Base-by-base conservation (phyloP, 2,113 vertebrate genomes). In the Pteronura brasiliensis region DNA sequence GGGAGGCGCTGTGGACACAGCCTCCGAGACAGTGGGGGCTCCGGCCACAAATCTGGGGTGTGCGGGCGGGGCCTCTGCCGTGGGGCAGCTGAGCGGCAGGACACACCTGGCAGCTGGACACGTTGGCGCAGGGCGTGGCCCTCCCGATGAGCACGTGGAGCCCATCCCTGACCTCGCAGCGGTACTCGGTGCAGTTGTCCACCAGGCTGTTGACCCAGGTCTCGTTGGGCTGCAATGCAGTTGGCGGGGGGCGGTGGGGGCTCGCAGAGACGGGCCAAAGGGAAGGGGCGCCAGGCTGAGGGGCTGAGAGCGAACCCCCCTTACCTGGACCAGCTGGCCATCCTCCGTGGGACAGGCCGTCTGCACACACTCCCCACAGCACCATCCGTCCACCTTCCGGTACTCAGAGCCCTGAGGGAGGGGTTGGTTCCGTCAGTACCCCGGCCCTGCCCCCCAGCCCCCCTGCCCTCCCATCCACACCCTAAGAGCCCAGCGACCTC, bases 301-400 rank as follows among this genome's bases (percentile, higher is more conserved):
- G 44, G 36, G 21, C 69, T 3, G 80, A 55, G 61, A 6, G 13
- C 34, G 3, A 11, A 0, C 34, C 25, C 34, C 6, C 1, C 12
- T 86, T 61, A 98, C 98, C 98, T 80, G 98, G 71, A 57, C 14
- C 74, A 57, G 99, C 61, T 0, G 1, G 25, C 94, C 97, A 0
- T 89, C 65, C 0, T 96, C 88, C 0, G 97, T 93, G 65, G 98
- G 25, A 89, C 99, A 99, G 72, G 96, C 97, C 0, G 76, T 96
- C 94, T 98, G 98, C 6, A 98, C 96, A 44, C 99, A 99, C 4
- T 85, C 47, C 69, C 99, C 99, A 1, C 99, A 99, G 97, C 99
- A 99, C 67, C 98, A 4, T 14, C 97, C 98, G 0, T 97, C 31
- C 15, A 63, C 52, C 0, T 0, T 11, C 34, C 97, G 25, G 77